Conservation (phyloP, 1,140 invertebrate genomes). For the Diachasmimorpha longicaudata region DNA sequence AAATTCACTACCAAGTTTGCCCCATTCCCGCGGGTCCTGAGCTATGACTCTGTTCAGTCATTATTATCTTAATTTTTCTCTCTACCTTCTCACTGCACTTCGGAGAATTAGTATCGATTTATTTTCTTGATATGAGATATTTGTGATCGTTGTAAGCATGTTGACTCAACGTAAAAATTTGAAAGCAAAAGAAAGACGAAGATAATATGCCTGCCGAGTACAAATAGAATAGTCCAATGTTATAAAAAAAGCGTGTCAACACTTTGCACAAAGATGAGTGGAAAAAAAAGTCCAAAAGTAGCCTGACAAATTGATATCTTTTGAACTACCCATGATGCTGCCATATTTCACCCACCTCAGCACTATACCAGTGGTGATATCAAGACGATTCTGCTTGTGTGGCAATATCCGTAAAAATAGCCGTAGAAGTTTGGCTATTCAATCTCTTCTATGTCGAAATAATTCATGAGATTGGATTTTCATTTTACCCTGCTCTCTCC, state of each 20-base stretch:
- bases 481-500: not conserved
- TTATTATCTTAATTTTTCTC: not conserved
- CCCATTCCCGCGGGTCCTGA: not conserved
- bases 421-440: not conserved
- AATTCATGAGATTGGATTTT: not conserved
- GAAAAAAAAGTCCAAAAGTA: not conserved
- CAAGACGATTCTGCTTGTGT: not conserved
- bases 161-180: not conserved
- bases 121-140: not conserved
- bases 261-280: not conserved
- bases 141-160: too few species aligned
- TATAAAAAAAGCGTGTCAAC: not conserved
- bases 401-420: not conserved
- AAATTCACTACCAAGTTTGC: not conserved
- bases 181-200: not conserved
- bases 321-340: not conserved
- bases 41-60: not conserved
- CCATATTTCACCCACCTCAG: not conserved
- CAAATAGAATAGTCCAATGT: not conserved
- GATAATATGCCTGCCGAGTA: not conserved
- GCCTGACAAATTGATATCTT: not conserved
- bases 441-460: not conserved
- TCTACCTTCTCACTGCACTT: not conserved
- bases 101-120: not conserved
- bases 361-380: not conserved